Evolutionary conservation across 2,113 vertebrate genomes (phyloP), one percentile per base, ranked within the genome.

Genomic region (Hiodon alosoides): DNA sequence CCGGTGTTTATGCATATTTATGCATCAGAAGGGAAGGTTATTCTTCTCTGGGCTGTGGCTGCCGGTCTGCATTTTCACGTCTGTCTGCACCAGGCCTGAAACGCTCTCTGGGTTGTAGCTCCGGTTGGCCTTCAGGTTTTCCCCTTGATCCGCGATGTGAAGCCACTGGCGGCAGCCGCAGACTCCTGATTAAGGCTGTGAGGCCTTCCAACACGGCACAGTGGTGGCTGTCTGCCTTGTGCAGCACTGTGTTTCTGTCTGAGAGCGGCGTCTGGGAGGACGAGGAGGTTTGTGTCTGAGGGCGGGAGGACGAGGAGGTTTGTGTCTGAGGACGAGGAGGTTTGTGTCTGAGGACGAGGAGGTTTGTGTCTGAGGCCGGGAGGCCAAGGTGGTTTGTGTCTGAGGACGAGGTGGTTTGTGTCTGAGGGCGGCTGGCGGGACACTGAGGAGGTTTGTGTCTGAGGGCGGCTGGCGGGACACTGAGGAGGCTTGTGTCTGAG

Each of bases 391-490:
- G 14, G 9, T 47, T 13, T 67, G 65, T 10, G 11, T 48, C 47
- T n/a, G n/a, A n/a, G n/a, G n/a, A n/a, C n/a, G n/a, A n/a, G n/a
- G n/a, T n/a, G n/a, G 17, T 10, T 47, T 47, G 62, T 46, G 9
- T 66, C 17, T 51, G 47, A 51, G 65, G 47, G 14, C 7, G n/a
- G n/a, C n/a, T n/a, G n/a, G n/a, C n/a, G n/a, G n/a, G n/a, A n/a
- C n/a, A n/a, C n/a, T n/a, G n/a, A n/a, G n/a, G n/a, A n/a, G n/a
- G 80, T 83, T 78, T 76, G 59, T 65, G 54, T 62, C 3, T 9
- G 54, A 61, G 11, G 46, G 46, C 67, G 50, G 52, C 31, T 2
- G 31, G 31, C 1, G 2, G 31, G 31, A 31, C 31, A n/a, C n/a
- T n/a, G 31, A 1, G 31, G 9, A 10, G 17, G 80, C 82, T 78